Percentiles rank a stretch among this genome's conserved stretches.
Evolutionary conservation across 2,113 vertebrate species (phyloP).

Genomic region (Gobiocypris rarus): DNA sequence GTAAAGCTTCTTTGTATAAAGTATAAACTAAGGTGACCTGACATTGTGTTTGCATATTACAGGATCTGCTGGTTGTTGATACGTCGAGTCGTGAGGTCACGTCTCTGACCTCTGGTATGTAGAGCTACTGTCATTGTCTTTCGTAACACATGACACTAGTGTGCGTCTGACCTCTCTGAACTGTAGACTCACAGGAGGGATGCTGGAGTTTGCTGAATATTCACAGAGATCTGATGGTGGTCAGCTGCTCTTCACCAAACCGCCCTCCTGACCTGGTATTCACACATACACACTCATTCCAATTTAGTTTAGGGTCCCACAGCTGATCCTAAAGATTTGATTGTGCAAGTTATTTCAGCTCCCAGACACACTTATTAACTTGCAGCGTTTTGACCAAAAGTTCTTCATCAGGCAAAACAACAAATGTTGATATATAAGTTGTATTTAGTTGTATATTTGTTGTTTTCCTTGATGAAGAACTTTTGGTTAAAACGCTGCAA

Average conservation of each 20-base stretch:
- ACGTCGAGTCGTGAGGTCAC: slow-evolving; percentile 71
- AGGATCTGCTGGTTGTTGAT: slow-evolving; percentile 80
- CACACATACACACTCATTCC: slow-evolving; percentile 45
- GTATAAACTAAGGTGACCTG: too few relatives aligned
- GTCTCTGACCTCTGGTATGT: slow-evolving; percentile 77
- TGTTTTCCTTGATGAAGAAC: too few relatives aligned
- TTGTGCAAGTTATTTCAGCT: too few relatives aligned
- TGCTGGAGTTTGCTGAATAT: slow-evolving; percentile 82
- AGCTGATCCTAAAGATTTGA: too few relatives aligned
- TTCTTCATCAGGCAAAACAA: too few relatives aligned
- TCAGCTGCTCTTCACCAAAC: slow-evolving; percentile 85
- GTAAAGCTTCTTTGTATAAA: too few relatives aligned
- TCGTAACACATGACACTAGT: not conserved
- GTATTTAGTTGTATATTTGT: too few relatives aligned
- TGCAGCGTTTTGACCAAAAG: too few relatives aligned
- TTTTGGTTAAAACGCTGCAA: too few relatives aligned
- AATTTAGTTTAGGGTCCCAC: too few relatives aligned
- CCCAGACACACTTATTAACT: too few relatives aligned
- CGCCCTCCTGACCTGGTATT: slow-evolving; percentile 82
- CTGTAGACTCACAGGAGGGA: slow-evolving; percentile 72
- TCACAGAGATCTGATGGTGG: slow-evolving; percentile 87
- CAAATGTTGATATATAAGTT: too few relatives aligned
- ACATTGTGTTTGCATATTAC: not conserved
- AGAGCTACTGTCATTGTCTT: not conserved
- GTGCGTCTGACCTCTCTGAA: not conserved